phyloP scores from a whole-genome alignment of 1,140 invertebrate genomes.

The Wasmannia auropunctata region DNA sequence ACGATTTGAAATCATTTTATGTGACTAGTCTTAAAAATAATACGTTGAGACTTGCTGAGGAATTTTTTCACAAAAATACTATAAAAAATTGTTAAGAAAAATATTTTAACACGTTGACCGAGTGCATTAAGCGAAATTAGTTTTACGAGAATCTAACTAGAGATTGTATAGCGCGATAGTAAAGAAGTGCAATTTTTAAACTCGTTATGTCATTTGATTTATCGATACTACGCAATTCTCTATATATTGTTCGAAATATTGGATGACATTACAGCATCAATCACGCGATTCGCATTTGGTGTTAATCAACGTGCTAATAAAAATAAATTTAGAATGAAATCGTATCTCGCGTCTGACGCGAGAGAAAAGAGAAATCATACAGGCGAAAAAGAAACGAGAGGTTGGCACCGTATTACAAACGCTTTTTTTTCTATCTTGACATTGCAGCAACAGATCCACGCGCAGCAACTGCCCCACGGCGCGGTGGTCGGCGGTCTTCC shows the following conservation, averaged over 20 bases:
- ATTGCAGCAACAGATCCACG: conserved; percentile 94
- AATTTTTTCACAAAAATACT: background rate
- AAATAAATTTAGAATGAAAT: background rate
- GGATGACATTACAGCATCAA: background rate
- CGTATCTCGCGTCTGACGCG: background rate
- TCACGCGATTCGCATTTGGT: background rate
- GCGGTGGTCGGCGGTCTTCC: conserved; percentile 88
- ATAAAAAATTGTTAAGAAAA: background rate
- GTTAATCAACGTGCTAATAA: background rate
- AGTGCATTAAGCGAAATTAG: background rate
- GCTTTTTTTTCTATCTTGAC: conserved; percentile 12
- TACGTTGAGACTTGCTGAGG: background rate
- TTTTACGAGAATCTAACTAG: background rate
- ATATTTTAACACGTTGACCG: background rate
- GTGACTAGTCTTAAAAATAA: background rate
- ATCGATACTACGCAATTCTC: background rate
- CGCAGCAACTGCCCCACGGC: conserved; percentile 92
- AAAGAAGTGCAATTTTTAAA: background rate
- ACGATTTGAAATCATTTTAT: background rate
- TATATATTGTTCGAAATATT: background rate
- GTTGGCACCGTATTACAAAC: background rate
- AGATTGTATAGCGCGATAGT: background rate
- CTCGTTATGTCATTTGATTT: background rate
- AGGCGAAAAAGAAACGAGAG: too few species aligned
- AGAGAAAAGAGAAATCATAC: background rate